phyloP scores from a whole-genome alignment of 2,888 invertebrate species.

The Sphecodes monilicornis region DNA sequence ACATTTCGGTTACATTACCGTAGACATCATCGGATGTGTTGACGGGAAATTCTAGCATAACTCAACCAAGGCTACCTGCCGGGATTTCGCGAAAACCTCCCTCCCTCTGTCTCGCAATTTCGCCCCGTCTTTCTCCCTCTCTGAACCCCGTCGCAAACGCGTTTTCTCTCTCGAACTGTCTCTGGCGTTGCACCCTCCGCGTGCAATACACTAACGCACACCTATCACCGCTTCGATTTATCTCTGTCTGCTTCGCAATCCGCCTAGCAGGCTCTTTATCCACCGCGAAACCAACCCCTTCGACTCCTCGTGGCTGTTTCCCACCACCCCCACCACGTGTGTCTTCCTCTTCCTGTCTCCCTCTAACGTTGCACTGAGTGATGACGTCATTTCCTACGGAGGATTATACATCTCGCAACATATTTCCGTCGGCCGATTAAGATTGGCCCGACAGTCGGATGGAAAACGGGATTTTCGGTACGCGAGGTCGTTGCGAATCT shows the following conservation, averaged over 20 bases:
- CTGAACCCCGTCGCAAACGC: conserved; percentile 3
- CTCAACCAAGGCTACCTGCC: conserved; percentile 80
- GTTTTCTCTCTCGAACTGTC: conserved; percentile 45
- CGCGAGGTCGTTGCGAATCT: neutral
- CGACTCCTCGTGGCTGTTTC: conserved; percentile 35
- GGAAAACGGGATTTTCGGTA: conserved; percentile 68
- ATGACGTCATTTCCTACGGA: conserved; percentile 83
- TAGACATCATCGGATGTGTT: conserved; percentile 83
- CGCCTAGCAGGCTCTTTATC: conserved; percentile 17
- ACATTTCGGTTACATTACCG: conserved; percentile 84
- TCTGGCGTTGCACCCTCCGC: conserved; percentile 15
- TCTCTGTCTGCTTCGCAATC: conserved; percentile 55
- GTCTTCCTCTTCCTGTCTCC: conserved; percentile 63
- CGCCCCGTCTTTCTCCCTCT: conserved; percentile 42
- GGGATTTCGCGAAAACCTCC: conserved; percentile 81
- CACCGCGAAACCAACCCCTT: conserved; percentile 45
- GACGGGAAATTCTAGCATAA: conserved; percentile 84
- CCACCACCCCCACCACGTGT: conserved; percentile 27
- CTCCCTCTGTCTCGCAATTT: conserved; percentile 59
- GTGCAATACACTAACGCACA: conserved; percentile 27
- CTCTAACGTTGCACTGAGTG: conserved; percentile 78
- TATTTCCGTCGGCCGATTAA: conserved; percentile 80
- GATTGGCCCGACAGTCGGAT: conserved; percentile 70
- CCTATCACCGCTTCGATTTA: conserved; percentile 46
- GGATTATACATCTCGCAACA: conserved; percentile 77